Evolutionary conservation across 2,797 vertebrate genomes (phyloP), one percentile per base, ranked within the genome.

Genomic region (Micrastur ruficollis): DNA sequence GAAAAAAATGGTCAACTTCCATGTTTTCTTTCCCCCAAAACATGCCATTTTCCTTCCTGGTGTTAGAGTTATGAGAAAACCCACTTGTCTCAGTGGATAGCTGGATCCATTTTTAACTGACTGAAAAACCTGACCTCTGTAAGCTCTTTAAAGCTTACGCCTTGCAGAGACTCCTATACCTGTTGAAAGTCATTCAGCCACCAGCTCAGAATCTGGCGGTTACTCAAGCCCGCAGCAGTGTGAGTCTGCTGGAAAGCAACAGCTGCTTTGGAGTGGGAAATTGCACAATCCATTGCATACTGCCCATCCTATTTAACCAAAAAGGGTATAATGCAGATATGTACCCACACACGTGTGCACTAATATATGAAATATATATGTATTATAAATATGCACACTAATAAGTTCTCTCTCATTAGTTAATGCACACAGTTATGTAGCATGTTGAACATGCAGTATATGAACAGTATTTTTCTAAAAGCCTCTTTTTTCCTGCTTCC

Each of bases 391-490:
- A 53, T 53, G 9, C 9, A 9, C 29, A 26, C 53, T 78, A 91
- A 29, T 62, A 70, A 88, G 8, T 32, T 61, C 7, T 74, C 6
- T 73, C 42, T 21, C n/a, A 4, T 40, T 68, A 42, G 15, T 81
- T 80, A 91, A 47, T 38, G 32, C 7, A n/a, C 49, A 34, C 55
- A 56, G 20, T 74, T 70, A 75, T 6, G 17, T 46, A 84, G 62
- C 40, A 14, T 70, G n/a, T 67, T 91, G 38, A 40, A 79, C 62
- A 47, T 66, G 59, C 7, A 31, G 23, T 78, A 62, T 47, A 56
- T 20, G 91, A 86, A 95, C 6, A n/a, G 11, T 89, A 31, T 95
- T 97, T 97, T 93, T 81, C 72, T 96, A 66, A 97, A 11, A 61
- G 9, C 27, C 32, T 94, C 86, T 94, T 93, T 90, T 82, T 56